Percentiles rank a stretch among this genome's conserved stretches.
phyloP scores from a whole-genome alignment of 2,113 vertebrate genomes.

The Mirza zaza region DNA sequence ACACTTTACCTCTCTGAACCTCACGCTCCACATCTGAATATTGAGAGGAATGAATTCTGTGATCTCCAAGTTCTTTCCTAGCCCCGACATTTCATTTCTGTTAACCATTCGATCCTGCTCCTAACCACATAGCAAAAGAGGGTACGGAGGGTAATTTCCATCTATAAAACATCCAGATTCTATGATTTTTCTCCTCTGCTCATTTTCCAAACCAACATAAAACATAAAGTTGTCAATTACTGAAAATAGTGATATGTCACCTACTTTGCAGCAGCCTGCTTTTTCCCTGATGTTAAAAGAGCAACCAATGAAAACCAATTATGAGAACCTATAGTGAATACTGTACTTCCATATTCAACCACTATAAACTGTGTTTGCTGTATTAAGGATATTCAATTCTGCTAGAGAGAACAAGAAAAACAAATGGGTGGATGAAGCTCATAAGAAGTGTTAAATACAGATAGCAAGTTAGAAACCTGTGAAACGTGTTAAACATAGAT shows the following conservation, averaged over 20 bases:
- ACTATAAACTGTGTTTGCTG: background rate
- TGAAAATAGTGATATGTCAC: background rate
- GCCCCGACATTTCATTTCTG: background rate
- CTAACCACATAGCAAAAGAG: background rate
- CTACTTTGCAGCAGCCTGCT: background rate
- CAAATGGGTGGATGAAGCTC: background rate
- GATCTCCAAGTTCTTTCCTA: background rate
- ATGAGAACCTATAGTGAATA: background rate
- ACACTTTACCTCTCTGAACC: background rate
- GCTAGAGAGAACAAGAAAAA: slow-evolving; percentile 14
- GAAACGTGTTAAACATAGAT: slow-evolving; percentile 14
- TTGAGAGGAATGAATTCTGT: background rate
- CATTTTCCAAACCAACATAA: slow-evolving; percentile 17
- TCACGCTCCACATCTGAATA: background rate
- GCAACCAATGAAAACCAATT: background rate
- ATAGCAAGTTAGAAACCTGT: slow-evolving; percentile 42
- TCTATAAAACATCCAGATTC: background rate
- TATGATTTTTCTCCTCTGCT: background rate
- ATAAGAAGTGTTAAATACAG: slow-evolving; percentile 1
- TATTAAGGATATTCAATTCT: background rate
- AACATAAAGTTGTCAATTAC: background rate
- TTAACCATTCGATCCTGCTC: background rate
- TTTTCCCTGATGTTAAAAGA: slow-evolving; percentile 5
- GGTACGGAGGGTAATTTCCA: background rate
- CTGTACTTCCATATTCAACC: background rate